Conservation (phyloP, 92 coral and sea anemone genomes). For the Palythoa heliodiscus region DNA sequence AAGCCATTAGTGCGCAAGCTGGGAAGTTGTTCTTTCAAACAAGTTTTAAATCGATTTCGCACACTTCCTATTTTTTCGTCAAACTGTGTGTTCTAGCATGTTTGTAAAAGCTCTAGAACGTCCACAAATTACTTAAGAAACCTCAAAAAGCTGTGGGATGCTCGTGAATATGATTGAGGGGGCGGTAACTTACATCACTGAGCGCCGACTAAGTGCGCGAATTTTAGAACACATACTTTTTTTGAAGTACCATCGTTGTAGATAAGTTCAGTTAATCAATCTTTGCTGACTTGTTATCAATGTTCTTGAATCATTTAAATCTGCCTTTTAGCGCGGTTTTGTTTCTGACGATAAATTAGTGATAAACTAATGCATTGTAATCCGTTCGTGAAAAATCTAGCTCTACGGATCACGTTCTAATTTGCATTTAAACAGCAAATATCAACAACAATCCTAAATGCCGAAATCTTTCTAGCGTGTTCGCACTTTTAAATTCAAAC, state of each 20-base stretch:
- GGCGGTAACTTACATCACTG: not conserved
- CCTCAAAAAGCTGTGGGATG: not conserved
- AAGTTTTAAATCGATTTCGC: not conserved
- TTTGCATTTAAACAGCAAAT: constrained; percentile 17
- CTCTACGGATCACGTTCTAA: not conserved
- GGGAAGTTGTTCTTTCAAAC: not conserved
- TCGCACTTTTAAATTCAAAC: not conserved
- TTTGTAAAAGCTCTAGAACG: not conserved
- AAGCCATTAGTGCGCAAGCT: not conserved
- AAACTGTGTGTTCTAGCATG: not conserved
- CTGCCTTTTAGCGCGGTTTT: not conserved
- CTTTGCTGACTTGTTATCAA: not conserved
- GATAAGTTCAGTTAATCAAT: not conserved
- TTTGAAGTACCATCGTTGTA: not conserved
- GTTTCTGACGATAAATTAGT: not conserved
- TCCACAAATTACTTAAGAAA: not conserved
- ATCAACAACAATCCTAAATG: not conserved
- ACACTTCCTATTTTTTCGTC: not conserved
- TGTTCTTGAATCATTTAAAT: not conserved
- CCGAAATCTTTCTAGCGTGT: not conserved
- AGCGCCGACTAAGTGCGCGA: not conserved
- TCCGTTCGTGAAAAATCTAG: constrained; percentile 6
- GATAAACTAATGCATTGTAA: not conserved
- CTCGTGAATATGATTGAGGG: not conserved
- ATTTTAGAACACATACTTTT: not conserved